These are phyloP conservation scores for Parauchenoglanis ngamensis DNA, from an alignment of 2,797 vertebrate species.

Conservation along the genomic window DNA sequence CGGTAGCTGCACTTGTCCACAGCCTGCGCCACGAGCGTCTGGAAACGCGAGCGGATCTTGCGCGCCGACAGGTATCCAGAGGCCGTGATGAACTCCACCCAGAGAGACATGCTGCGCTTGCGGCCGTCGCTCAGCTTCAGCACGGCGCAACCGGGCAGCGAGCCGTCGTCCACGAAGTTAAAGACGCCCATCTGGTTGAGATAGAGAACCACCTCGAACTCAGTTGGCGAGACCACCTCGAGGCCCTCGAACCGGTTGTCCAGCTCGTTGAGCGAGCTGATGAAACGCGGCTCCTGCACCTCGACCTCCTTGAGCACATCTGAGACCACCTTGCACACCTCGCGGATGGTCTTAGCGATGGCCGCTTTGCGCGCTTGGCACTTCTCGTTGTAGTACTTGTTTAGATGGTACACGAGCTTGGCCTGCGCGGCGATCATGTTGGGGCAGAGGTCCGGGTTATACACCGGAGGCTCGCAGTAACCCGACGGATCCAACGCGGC, in stretches of 20 bases:
- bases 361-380: constrained; percentile 87
- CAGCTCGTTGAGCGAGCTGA: constrained; percentile 88
- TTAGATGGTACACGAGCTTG: constrained; percentile 88
- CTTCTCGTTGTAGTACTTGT: constrained; percentile 90
- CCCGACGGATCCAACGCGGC: constrained; percentile 95
- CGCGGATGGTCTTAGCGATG: constrained; percentile 86
- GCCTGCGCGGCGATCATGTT: constrained; percentile 92
- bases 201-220: constrained; percentile 89
- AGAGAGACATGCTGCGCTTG: constrained; percentile 89
- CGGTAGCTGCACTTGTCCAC: constrained; percentile 90
- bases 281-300: constrained; percentile 89
- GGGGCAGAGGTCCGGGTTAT: constrained; percentile 92
- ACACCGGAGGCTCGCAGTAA: constrained; percentile 93
- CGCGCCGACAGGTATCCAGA: constrained; percentile 89
- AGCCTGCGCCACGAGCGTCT: constrained; percentile 88
- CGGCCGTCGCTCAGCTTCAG: constrained; percentile 87
- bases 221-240: constrained; percentile 86
- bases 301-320: constrained; percentile 89
- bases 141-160: constrained; percentile 86
- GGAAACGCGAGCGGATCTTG: constrained; percentile 87
- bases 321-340: constrained; percentile 89
- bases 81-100: constrained; percentile 91
- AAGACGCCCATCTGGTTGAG: constrained; percentile 91
- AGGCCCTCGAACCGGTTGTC: constrained; percentile 87
- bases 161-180: constrained; percentile 90